Percentiles rank a stretch among this genome's conserved stretches.
Evolutionary conservation across 2,888 invertebrate genomes (phyloP).

Genomic region (Terebella lapidaria): DNA sequence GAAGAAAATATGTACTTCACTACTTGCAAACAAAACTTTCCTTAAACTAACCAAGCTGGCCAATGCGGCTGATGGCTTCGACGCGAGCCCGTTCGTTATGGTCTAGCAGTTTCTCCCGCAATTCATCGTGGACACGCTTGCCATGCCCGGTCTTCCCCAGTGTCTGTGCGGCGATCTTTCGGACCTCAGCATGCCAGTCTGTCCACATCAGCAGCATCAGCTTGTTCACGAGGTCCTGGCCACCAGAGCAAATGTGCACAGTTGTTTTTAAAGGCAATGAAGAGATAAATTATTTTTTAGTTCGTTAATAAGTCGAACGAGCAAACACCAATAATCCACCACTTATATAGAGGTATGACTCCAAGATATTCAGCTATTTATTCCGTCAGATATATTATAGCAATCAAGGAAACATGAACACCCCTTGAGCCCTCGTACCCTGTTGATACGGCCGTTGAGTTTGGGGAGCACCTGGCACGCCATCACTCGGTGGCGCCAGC

Average conservation of each 20-base stretch:
- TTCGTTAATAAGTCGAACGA: too few relatives aligned
- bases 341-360: background rate
- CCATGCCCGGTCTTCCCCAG: slow-evolving; percentile 52
- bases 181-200: slow-evolving; percentile 50
- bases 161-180: slow-evolving; percentile 49
- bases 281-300: background rate
- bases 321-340: background rate
- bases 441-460: slow-evolving; percentile 46
- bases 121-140: slow-evolving; percentile 49
- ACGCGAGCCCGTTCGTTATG: slow-evolving; percentile 39
- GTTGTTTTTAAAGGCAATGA: background rate
- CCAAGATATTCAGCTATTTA: too few relatives aligned
- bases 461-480: slow-evolving; percentile 50
- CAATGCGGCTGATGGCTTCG: slow-evolving; percentile 49
- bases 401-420: too few relatives aligned
- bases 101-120: slow-evolving; percentile 33
- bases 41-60: slow-evolving; percentile 43
- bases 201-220: slow-evolving; percentile 52
- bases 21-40: too few relatives aligned
- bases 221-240: slow-evolving; percentile 47
- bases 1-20: too few relatives aligned
- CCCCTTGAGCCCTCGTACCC: slow-evolving; percentile 30
- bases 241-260: background rate
- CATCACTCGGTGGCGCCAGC: slow-evolving; percentile 50
- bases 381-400: too few relatives aligned